These are phyloP conservation scores for Macquaria ambigua DNA, from an alignment of 2,113 vertebrate genomes.

Conservation along the genomic window DNA sequence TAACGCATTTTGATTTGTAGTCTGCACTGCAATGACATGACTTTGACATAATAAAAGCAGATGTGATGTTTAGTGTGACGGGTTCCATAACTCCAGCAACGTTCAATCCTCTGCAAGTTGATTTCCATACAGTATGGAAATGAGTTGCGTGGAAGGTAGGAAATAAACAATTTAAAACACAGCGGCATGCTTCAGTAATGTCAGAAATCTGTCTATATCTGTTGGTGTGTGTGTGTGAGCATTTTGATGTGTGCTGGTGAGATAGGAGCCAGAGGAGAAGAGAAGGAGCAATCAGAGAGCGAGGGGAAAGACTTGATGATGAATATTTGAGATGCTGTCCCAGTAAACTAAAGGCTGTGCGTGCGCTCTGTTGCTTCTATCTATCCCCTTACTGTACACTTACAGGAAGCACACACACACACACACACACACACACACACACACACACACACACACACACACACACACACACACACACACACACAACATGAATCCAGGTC, in stretches of 20 bases:
- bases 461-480: background rate
- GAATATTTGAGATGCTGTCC: background rate
- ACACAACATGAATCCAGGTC: background rate
- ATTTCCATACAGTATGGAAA: slow-evolving; percentile 31
- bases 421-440: background rate
- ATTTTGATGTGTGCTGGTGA: background rate
- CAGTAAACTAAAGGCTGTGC: background rate
- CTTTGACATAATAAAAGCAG: slow-evolving; percentile 5
- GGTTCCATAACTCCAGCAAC: background rate
- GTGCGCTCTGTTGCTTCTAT: background rate
- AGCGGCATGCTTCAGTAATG: background rate
- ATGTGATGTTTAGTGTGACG: background rate
- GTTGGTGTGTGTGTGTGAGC: background rate
- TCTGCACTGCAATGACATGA: background rate
- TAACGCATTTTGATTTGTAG: background rate
- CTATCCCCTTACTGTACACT: background rate
- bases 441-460: background rate
- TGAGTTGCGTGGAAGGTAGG: background rate
- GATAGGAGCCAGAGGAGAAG: background rate
- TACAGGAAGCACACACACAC: background rate
- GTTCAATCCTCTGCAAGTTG: background rate
- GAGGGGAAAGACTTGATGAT: background rate
- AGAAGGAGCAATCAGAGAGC: background rate
- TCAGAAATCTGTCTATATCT: background rate
- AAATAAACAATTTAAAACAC: background rate